Evolutionary conservation across 2,888 invertebrate genomes (phyloP), one percentile per base, ranked within the genome.

Genomic region (Ormyrus thymus): DNA sequence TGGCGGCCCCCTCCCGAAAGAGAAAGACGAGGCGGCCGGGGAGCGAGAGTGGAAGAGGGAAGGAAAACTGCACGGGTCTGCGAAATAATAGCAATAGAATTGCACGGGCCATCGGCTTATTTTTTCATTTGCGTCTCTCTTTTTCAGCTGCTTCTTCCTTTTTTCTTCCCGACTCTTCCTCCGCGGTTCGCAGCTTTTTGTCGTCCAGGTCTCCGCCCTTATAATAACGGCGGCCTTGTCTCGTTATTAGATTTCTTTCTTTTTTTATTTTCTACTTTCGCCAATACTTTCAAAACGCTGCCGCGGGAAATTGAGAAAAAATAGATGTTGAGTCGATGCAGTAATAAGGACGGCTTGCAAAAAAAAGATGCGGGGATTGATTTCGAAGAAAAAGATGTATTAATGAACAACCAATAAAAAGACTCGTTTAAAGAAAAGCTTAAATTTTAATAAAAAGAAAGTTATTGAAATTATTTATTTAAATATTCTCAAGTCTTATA

Each of bases 11-110:
- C n/a, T n/a, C 29, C 29, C 29, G 29, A 29, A 29, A 29, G 29
- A 29, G 29, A 29, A 8, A 13, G 4, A 50, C 46, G 10, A 46
- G 62, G 3, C 7, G 0, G 13, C 53, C 56, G 66, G 55, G 29
- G 56, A 29, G 59, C 59, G 61, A 56, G 58, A 43, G 46, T 51
- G 59, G 56, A 11, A 43, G 58, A 68, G 45, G 13, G 64, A 51
- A 55, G 53, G 48, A 45, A 65, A 62, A 61, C 64, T 71, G 73
- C 70, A 76, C 65, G 73, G 29, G 65, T 78, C 51, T 53, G 55
- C 64, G 51, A 78, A 68, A 73, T 72, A 73, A 78, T 72, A 68
- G 55, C 65, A 61, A 48, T 8, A 59, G 51, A 65, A 45, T 46
- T 69, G 61, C 45, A 66, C 53, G 62, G 56, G 8, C 50, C 51